These are phyloP conservation scores for Araneus ventricosus DNA, from an alignment of 1,140 invertebrate species.

Conservation along the genomic window DNA sequence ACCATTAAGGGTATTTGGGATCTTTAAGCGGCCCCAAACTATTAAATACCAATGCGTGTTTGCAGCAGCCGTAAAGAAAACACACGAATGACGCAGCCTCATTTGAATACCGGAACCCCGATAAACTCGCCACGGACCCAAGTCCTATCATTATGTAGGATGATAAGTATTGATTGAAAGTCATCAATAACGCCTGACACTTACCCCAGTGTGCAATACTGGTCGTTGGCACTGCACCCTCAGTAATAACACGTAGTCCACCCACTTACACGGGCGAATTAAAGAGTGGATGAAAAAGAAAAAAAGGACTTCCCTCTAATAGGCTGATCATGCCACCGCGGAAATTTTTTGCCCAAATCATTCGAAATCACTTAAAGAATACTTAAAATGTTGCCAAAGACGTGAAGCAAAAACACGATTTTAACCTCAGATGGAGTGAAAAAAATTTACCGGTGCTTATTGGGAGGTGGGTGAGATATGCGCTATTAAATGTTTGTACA, in stretches of 20 bases:
- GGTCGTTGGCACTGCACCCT: conserved; percentile 57
- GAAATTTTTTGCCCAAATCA: conserved; percentile 63
- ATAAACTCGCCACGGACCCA: background rate
- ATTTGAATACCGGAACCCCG: conserved; percentile 71
- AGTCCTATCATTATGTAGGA: conserved; percentile 64
- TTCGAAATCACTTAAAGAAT: conserved; percentile 69
- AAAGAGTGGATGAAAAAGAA: conserved; percentile 36
- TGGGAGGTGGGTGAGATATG: conserved; percentile 26
- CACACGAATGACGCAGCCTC: conserved; percentile 38
- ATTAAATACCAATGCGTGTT: background rate
- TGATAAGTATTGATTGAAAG: conserved; percentile 70
- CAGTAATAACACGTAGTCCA: conserved; percentile 65
- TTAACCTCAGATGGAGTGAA: conserved; percentile 53
- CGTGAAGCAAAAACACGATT: conserved; percentile 66
- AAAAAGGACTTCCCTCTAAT: conserved; percentile 30
- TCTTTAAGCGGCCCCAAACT: conserved; percentile 9
- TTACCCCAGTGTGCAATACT: conserved; percentile 50
- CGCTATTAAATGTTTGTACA: conserved; percentile 67
- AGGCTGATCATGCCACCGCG: conserved; percentile 65
- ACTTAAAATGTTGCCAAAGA: conserved; percentile 54
- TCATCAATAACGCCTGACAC: conserved; percentile 69
- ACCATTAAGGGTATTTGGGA: background rate
- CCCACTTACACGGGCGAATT: conserved; percentile 59
- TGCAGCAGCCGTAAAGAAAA: no score
- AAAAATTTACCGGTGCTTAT: conserved; percentile 41